A percentile compares a stretch with the other conserved stretches of the same genome.
Conservation (phyloP, 2,888 invertebrate species). For the Pterobdella sp. region DNA sequence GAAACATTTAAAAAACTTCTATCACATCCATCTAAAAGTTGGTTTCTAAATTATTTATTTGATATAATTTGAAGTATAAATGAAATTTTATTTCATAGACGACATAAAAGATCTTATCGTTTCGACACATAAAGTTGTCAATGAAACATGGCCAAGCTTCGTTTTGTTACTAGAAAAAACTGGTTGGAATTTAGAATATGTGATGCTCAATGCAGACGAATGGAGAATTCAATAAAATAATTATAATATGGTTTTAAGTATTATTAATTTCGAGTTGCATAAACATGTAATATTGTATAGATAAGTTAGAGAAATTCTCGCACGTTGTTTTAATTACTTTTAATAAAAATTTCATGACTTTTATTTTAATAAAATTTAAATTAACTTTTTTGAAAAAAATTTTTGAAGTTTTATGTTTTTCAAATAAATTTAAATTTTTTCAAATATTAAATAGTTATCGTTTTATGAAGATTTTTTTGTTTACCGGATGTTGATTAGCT, state of each 20-base stretch:
- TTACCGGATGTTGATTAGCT: too few species aligned
- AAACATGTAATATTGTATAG: too few species aligned
- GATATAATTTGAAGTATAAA: neutral
- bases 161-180: neutral
- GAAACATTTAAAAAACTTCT: neutral
- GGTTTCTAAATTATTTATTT: neutral
- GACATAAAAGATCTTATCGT: slow-evolving; percentile 6
- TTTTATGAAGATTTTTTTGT: too few species aligned
- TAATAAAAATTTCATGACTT: too few species aligned
- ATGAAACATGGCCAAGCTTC: slow-evolving; percentile 7
- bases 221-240: slow-evolving; percentile 40
- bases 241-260: neutral
- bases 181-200: slow-evolving; percentile 43
- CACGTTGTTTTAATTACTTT: too few species aligned
- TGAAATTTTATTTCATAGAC: neutral
- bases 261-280: neutral
- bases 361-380: too few species aligned
- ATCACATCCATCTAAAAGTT: neutral
- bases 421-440: too few species aligned
- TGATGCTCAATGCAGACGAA: slow-evolving; percentile 45
- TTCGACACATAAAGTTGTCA: slow-evolving; percentile 11
- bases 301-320: too few species aligned
- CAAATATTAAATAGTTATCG: too few species aligned
- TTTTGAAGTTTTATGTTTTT: too few species aligned
- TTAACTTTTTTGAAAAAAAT: too few species aligned